These are phyloP conservation scores for Scalopus aquaticus DNA, from an alignment of 2,113 vertebrate genomes.

Conservation along the genomic window DNA sequence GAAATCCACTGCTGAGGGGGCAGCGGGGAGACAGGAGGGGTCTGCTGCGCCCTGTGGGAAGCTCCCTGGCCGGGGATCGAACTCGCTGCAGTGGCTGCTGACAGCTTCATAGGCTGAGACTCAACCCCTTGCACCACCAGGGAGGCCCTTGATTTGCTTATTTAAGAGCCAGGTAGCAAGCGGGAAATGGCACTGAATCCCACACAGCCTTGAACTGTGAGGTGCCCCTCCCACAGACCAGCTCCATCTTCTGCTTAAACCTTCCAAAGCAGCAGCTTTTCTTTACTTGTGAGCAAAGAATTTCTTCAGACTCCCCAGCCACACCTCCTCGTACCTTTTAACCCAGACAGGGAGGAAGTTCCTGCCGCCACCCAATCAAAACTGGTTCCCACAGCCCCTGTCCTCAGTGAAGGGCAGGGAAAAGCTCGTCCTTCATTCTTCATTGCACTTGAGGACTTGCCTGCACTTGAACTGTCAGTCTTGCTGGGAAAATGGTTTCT, in stretches of 20 bases:
- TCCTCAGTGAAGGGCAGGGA: slow-evolving; percentile 49
- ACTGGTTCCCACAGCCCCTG: slow-evolving; percentile 20
- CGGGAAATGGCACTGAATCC: neutral
- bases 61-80: no score
- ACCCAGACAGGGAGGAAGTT: neutral
- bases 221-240: neutral
- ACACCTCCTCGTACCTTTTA: neutral
- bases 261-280: neutral
- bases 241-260: neutral
- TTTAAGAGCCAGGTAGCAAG: neutral
- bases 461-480: slow-evolving; percentile 66
- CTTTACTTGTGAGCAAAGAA: neutral
- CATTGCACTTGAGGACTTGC: neutral
- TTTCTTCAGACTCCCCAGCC: neutral
- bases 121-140: no score
- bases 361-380: neutral
- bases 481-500: slow-evolving; percentile 67
- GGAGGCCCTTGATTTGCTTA: slow-evolving; percentile 16
- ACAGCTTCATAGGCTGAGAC: no score
- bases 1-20: no score
- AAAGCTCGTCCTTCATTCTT: slow-evolving; percentile 61
- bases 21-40: no score
- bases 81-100: no score
- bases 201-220: neutral
- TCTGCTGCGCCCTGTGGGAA: no score